Evolutionary conservation across 2,888 invertebrate species (phyloP), one percentile per base, ranked within the genome.

Genomic region (Rapana venosa): DNA sequence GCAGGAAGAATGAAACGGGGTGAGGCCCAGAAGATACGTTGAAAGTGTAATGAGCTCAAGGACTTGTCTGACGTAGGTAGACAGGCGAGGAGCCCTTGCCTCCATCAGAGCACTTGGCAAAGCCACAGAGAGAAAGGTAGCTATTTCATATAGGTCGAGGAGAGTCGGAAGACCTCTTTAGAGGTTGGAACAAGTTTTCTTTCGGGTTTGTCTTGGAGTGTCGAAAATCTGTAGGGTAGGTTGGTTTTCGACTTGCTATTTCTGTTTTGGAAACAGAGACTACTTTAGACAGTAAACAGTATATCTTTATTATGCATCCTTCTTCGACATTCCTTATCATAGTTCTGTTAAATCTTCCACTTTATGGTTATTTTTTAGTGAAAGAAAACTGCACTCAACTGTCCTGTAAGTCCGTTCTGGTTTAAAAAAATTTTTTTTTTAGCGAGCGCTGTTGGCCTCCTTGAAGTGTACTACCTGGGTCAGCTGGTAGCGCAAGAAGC

Each of bases 21-120:
- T 15, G 81, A 83, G 15, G 81, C 81, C 30, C 81, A 22, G 17
- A 22, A 83, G 36, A 83, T 83, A 83, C 36, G 81, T 32, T 79
- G 2, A 13, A 13, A 26, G 81, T 11, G 26, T 83, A 47, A 81
- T 83, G 26, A 47, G 36, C 30, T 83, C 81, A 83, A 83, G 81
- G 81, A 47, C 81, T 13, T 83, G 26, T 36, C 81, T 83, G 81
- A 47, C 81, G 81, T 83, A 83, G 81, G 81, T 83, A 83, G 81
- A 26, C 81, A 83, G 81, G 22, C 47, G 26, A 83, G 81, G 47
- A 36, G 81, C 47, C 22, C 36, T 79, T 79, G 77, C 77, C 77
- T 47, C 77, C 77, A 47, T 47, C 4, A 79, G 17, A 79, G 32
- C 13, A 32, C 11, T 32, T 35, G 32, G 77, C 1, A 32, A 13